These are phyloP conservation scores for Epistrophe eligans DNA, from an alignment of 2,888 invertebrate species.

Conservation along the genomic window DNA sequence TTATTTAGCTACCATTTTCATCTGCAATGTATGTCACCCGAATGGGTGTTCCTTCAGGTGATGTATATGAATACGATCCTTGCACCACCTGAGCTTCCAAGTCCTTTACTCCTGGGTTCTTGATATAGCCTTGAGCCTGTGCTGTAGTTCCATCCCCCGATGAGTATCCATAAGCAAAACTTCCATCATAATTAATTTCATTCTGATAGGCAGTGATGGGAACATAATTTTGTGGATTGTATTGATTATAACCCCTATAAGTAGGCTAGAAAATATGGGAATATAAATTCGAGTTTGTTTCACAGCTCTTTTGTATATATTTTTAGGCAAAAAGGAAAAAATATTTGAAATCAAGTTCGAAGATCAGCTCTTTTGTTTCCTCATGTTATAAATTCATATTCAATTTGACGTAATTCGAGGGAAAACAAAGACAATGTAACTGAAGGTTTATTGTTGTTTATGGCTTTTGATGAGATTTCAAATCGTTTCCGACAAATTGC, in stretches of 20 bases:
- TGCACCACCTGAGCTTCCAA: conserved; percentile 90
- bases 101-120: conserved; percentile 88
- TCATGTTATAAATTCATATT: background rate
- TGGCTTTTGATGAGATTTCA: conserved; percentile 56
- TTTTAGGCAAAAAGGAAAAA: conserved; percentile 73
- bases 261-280: conserved; percentile 76
- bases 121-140: conserved; percentile 90
- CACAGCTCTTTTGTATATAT: conserved; percentile 62
- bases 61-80: conserved; percentile 90
- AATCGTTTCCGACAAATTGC: conserved; percentile 69
- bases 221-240: conserved; percentile 81
- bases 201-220: conserved; percentile 84
- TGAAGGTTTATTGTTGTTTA: conserved; percentile 69
- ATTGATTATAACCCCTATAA: conserved; percentile 81
- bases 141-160: conserved; percentile 92
- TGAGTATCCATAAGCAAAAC: conserved; percentile 86
- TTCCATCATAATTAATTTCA: conserved; percentile 83
- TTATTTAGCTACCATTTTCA: conserved; percentile 87
- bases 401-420: conserved; percentile 52
- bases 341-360: conserved; percentile 54
- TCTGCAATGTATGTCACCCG: conserved; percentile 90
- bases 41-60: conserved; percentile 90
- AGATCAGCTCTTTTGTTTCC: conserved; percentile 70
- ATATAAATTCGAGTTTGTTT: conserved; percentile 47
- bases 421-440: conserved; percentile 36